These are phyloP conservation scores for Noctua comes DNA, from an alignment of 2,888 invertebrate genomes.

Conservation along the genomic window DNA sequence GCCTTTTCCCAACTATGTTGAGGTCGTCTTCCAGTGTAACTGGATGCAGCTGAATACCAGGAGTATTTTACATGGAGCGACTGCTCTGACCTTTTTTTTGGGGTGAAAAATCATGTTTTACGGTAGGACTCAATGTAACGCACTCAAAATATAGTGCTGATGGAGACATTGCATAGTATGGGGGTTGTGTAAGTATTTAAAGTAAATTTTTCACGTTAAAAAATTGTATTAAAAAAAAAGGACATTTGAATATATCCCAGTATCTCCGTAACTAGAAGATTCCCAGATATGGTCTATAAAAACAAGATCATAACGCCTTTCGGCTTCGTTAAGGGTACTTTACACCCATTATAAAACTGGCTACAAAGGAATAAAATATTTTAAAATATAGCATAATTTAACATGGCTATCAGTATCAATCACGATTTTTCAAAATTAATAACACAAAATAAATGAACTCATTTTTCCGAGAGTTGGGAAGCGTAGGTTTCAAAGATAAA, in stretches of 20 bases:
- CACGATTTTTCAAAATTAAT: not conserved
- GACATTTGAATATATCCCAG: no score
- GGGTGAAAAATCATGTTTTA: no score
- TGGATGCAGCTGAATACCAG: not conserved
- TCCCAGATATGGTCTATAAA: no score
- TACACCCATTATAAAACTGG: not conserved
- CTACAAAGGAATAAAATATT: not conserved
- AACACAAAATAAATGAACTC: not conserved
- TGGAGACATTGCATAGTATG: no score
- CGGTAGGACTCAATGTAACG: no score
- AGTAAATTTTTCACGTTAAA: no score
- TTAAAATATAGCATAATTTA: not conserved
- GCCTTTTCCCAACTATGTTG: not conserved
- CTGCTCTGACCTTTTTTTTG: not conserved
- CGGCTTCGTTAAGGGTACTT: no score
- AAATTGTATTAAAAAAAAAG: no score
- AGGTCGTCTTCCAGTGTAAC: not conserved
- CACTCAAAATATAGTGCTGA: no score
- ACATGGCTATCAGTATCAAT: not conserved
- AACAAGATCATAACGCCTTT: no score
- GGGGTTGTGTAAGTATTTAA: no score
- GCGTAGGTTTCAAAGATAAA: constrained; percentile 5
- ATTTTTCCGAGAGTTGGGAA: not conserved
- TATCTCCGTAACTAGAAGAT: no score
- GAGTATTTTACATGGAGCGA: not conserved